Conservation (phyloP, 1,140 invertebrate genomes). For the Saccostrea cuccullata region DNA sequence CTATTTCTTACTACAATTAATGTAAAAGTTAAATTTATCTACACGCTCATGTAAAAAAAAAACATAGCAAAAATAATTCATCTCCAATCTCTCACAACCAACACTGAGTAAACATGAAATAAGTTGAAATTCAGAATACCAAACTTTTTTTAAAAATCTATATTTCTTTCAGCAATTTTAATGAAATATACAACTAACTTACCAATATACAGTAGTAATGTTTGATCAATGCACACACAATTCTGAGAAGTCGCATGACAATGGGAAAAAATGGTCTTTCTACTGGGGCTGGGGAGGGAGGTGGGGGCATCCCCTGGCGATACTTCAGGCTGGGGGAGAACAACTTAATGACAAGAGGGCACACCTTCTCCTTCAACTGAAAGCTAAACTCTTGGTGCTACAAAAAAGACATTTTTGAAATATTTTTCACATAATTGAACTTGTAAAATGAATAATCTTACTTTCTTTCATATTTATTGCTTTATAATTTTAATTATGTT, state of each 20-base stretch:
- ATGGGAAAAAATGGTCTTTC: conserved; percentile 98
- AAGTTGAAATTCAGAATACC: no score
- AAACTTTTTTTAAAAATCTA: conserved; percentile 8
- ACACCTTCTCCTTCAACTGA: conserved; percentile 96
- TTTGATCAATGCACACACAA: conserved; percentile 95
- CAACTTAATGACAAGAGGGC: conserved; percentile 97
- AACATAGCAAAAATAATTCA: no score
- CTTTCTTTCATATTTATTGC: no score
- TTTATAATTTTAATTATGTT: no score
- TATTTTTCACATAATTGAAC: no score
- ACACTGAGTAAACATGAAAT: no score
- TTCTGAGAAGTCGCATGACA: conserved; percentile 94
- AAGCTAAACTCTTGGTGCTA: conserved; percentile 96
- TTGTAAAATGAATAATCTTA: no score
- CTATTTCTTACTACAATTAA: no score
- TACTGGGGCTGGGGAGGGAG: conserved; percentile 83
- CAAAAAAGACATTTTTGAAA: conserved; percentile 70
- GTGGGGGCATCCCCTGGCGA: conserved; percentile 78
- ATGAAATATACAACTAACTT: conserved; percentile 72
- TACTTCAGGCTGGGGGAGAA: conserved; percentile 91
- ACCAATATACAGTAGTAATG: conserved; percentile 96
- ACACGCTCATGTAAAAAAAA: no score
- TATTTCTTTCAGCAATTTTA: background rate
- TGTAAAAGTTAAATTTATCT: no score
- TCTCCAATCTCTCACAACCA: no score